Evolutionary conservation across 2,888 invertebrate genomes (phyloP), one percentile per base, ranked within the genome.

Genomic region (Ophioninae sp.): DNA sequence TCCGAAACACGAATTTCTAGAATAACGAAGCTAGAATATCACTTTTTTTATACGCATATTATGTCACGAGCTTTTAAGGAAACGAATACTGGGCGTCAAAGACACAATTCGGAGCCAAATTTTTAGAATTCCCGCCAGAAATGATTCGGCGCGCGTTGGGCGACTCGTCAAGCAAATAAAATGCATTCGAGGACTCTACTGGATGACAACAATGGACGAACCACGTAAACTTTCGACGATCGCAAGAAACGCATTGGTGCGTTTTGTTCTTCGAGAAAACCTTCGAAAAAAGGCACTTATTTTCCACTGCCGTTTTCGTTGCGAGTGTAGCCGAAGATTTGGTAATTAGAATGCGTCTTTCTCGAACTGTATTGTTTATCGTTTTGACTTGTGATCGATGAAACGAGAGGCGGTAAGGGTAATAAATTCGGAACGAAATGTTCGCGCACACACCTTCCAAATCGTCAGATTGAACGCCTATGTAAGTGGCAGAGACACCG

Each of bases 391-490:
- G 41, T 23, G 13, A 5, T 51, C 17, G 51, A 51, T 17, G 51
- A 51, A 17, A 6, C 51, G 17, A 51, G 5, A 17, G 17, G 17
- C 51, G 17, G 17, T 51, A 51, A 6, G 51, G 17, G 51, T 51
- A 17, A 30, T 30, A 1, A 51, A 51, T 51, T 51, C 51, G 13
- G 37, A 56, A 23, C 9, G 51, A 51, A 17, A 56, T 17, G 17
- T 37, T 8, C 37, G 17, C 22, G 59, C 41, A 74, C 69, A 81
- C 88, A 92, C 92, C 92, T 90, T 93, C 92, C 82, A 93, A 87
- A 79, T 92, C 92, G 73, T 92, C 92, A 0, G 92, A 92, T 56
- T 91, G 92, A 63, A 92, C 92, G 17, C 92, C 90, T 17, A 93
- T 92, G 78, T 92, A 93, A 1, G 91, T 90, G 37, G 89, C 85